These are phyloP conservation scores for Mycetomoellerius zeteki DNA, from an alignment of 1,140 invertebrate species.

Conservation along the genomic window DNA sequence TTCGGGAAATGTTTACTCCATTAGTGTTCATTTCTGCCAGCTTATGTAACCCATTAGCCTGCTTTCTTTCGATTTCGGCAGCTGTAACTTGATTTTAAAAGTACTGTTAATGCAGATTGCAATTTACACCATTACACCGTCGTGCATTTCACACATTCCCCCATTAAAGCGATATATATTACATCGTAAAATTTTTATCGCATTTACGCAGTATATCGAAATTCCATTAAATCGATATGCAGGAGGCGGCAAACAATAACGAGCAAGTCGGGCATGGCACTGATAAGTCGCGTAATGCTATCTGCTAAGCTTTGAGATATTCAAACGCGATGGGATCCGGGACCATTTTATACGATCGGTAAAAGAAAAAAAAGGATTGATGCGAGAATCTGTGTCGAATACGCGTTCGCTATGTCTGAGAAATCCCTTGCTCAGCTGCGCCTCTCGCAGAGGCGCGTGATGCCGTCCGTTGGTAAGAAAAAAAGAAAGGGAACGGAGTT, in stretches of 20 bases:
- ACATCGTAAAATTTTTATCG: conserved; percentile 40
- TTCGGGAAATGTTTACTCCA: conserved; percentile 73
- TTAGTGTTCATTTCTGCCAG: conserved; percentile 65
- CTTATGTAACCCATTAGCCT: conserved; percentile 69
- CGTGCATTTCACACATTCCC: conserved; percentile 16
- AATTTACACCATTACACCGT: neutral
- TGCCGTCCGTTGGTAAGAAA: conserved; percentile 23
- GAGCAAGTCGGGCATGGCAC: neutral
- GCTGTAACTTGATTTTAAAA: conserved; percentile 30
- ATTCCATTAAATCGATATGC: conserved; percentile 45
- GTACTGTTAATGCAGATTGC: conserved; percentile 34
- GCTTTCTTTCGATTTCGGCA: conserved; percentile 37
- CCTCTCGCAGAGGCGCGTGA: conserved; percentile 58
- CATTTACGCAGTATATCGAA: conserved; percentile 22
- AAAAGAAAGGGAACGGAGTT: conserved; percentile 41
- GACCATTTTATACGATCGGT: conserved; percentile 25
- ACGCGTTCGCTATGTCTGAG: conserved; percentile 52
- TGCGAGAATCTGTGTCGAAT: conserved; percentile 60
- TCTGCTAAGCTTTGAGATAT: conserved; percentile 30
- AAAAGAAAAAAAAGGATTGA: conserved; percentile 4
- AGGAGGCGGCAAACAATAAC: conserved; percentile 42
- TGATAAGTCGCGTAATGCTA: conserved; percentile 57
- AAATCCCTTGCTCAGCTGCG: conserved; percentile 65
- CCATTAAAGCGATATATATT: conserved; percentile 6
- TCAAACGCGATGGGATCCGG: conserved; percentile 45